These are phyloP conservation scores for Euzophera pinguis DNA, from an alignment of 2,888 invertebrate genomes.

Conservation along the genomic window DNA sequence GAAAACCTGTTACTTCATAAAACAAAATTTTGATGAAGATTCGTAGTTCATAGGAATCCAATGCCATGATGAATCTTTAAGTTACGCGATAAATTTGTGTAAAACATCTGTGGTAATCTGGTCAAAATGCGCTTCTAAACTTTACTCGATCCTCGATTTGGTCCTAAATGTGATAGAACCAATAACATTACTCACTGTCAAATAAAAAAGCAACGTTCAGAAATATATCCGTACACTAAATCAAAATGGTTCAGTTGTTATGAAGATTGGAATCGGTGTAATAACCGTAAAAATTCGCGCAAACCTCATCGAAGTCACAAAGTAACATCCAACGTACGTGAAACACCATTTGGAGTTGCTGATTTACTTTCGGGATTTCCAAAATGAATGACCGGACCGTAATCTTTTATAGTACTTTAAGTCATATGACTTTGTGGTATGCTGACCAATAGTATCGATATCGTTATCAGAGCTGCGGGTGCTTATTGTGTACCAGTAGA, in stretches of 20 bases:
- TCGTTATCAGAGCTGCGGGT: too few species aligned
- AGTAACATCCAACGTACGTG: slow-evolving; percentile 34
- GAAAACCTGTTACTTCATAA: too few species aligned
- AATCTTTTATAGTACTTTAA: slow-evolving; percentile 4
- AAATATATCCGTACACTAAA: slow-evolving; percentile 33
- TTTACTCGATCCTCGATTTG: slow-evolving; percentile 12
- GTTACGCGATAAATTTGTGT: too few species aligned
- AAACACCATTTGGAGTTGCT: slow-evolving; percentile 32
- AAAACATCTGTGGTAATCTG: too few species aligned
- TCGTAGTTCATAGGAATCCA: too few species aligned
- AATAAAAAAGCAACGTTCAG: slow-evolving; percentile 30
- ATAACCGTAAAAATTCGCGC: slow-evolving; percentile 44
- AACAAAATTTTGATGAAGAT: too few species aligned
- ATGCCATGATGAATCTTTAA: too few species aligned
- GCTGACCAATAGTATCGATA: neutral
- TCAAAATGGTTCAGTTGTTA: slow-evolving; percentile 43
- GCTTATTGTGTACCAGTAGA: too few species aligned
- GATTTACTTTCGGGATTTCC: slow-evolving; percentile 14
- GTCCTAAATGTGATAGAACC: slow-evolving; percentile 19
- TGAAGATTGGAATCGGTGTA: slow-evolving; percentile 44
- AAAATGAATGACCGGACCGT: slow-evolving; percentile 2
- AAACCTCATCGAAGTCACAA: slow-evolving; percentile 31
- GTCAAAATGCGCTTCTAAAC: too few species aligned
- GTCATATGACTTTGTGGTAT: neutral
- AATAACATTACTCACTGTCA: slow-evolving; percentile 26